Conservation (phyloP, 2,797 vertebrate species). For the Oreortyx pictus region DNA sequence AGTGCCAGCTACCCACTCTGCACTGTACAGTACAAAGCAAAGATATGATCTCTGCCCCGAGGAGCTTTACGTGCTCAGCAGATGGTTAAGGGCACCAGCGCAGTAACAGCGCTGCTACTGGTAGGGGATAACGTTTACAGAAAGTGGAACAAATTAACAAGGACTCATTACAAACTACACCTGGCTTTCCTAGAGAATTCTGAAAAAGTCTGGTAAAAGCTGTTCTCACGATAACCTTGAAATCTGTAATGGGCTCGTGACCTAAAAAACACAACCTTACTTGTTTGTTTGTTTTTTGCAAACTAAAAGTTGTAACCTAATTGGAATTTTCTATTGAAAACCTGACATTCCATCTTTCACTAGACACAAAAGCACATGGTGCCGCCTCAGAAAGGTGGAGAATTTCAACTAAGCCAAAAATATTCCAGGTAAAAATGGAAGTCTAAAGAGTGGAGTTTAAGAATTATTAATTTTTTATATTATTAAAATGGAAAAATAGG, state of each 20-base stretch:
- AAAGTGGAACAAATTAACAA: conserved; percentile 18
- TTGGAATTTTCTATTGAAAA: not conserved
- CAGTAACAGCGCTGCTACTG: conserved; percentile 44
- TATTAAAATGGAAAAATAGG: not conserved
- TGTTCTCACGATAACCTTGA: not conserved
- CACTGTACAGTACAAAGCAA: conserved; percentile 55
- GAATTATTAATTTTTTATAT: not conserved
- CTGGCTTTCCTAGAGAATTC: not conserved
- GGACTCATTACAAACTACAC: not conserved
- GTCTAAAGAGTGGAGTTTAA: not conserved
- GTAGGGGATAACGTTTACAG: conserved; percentile 34
- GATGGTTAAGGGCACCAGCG: conserved; percentile 52
- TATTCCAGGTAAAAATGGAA: not conserved
- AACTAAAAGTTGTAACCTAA: not conserved
- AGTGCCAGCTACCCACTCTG: conserved; percentile 60
- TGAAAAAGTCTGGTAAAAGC: not conserved
- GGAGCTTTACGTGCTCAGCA: conserved; percentile 67
- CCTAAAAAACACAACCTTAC: not conserved
- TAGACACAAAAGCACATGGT: not conserved
- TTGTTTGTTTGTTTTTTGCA: not conserved
- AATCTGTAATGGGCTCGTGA: not conserved
- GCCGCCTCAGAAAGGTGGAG: not conserved
- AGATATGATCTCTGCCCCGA: conserved; percentile 37
- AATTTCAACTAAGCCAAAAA: not conserved
- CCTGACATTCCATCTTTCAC: not conserved